Base-by-base conservation (phyloP, 2,113 vertebrate species). In the Callorhinus ursinus region DNA sequence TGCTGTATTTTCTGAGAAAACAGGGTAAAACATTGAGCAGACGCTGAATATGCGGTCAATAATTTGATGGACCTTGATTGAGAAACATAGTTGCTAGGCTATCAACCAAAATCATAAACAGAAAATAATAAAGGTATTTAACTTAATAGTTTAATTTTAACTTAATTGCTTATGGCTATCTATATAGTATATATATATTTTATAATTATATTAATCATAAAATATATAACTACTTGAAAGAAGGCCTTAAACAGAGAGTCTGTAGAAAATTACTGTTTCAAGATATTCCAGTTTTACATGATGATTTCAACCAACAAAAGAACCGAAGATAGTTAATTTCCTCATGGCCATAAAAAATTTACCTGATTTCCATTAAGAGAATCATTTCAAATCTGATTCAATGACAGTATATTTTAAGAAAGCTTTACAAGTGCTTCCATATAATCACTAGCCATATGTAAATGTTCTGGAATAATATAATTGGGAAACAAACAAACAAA, bases 221-320 rank as follows among this genome's bases (percentile, higher is more conserved):
- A 95, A 84, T 67, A 8, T 46, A 55, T 85, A 92, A 84, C 63
- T 51, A 71, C 33, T 51, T 59, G 69, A 92, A 11, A 90, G 28
- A 76, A 84, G 67, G 18, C 7, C 57, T 93, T 96, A 63, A 83
- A 86, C 31, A 85, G 49, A 36, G 31, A 67, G 16, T 21, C 21
- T 71, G 3, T 57, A 92, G 67, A 95, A 97, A 96, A 83, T 82
- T 65, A 65, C 21, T 86, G 53, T 63, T 88, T 92, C 63, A 90
- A 90, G 28, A 92, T 28, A 53, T 16, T 80, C 31, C 24, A 2
- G 13, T 31, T 97, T 85, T 55, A 1, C 39, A 80, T 80, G 93
- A 84, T 51, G 31, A 57, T 92, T 96, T 97, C 80, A 96, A 92
- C 90, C 24, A 92, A 92, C 39, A 88, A 55, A 71, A 65, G 18